Evolutionary conservation across 1,140 invertebrate genomes (phyloP), one percentile per base, ranked within the genome.

Genomic region (Helicoverpa zea): DNA sequence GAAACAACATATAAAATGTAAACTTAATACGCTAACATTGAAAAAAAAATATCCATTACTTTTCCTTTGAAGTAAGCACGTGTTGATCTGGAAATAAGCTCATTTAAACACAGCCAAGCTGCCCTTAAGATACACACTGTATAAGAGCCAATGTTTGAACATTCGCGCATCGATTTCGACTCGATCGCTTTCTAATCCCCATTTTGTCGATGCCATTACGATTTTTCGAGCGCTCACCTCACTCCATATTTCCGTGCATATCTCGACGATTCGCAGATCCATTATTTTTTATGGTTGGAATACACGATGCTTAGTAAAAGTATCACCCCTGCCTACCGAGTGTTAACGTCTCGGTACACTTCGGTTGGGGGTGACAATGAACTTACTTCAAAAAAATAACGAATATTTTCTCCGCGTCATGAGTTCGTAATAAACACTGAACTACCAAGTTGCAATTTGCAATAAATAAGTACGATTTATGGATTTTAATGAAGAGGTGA

Each of bases 221-320:
- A 94, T 94, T 94, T 93, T 90, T 93, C 88, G 87, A 89, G 88
- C 91, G 89, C 91, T 90, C 88, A 91, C 89, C 91, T 90, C 89
- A 88, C 93, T 91, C 91, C 89, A 93, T 92, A 93, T 94, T 94
- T 94, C 90, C 87, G 89, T 89, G 92, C 92, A 92, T 94, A 94
- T 94, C 93, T 87, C 93, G 89, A 91, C 92, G 92, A 94, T 94
- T 94, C 90, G 89, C 87, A 94, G 91, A 94, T 93, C 92, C 93
- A 94, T 94, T 94, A 94, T 94, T 94, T 94, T 94, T 94, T 94
- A 94, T 94, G 88, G 91, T 86, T 86, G 85, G 90, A 94, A 91
- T 92, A 94, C 91, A 94, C 89, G 90, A 83, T 88, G 91, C 88
- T 92, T 92, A 93, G 88, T 88, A 84, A 81, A 89, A 84, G 86